Evolutionary conservation across 2,888 invertebrate species (phyloP), one percentile per base, ranked within the genome.

Genomic region (Pollenia angustigena): DNA sequence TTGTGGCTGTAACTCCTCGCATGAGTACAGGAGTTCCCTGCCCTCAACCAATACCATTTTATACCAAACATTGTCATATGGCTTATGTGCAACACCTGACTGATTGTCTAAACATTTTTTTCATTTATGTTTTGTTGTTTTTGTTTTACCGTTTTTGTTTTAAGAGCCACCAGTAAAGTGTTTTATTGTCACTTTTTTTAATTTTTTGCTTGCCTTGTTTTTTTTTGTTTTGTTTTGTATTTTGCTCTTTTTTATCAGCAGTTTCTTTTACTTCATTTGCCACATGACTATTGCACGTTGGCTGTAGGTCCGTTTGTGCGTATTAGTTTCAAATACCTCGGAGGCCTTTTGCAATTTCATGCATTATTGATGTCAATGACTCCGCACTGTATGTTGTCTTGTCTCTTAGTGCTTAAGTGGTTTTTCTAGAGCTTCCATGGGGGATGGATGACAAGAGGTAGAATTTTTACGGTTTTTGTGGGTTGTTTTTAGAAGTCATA

Each of bases 271-370:
- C 50, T 58, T 46, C 14, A 68, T 32, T 74, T 78, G 62, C 72
- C 48, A 62, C 14, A 56, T 48, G 42, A 60, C 44, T 76, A 18
- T 68, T 40, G n/a, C 23, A 40, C 14, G 69, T 62, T 80, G 71
- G 54, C 16, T 64, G 56, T 75, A 16, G 11, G 76, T 75, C 68
- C 72, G 71, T 72, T 84, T 75, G 56, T 71, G 78, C 80, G 79
- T 79, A 80, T 80, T 80, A 76, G 62, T 83, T 83, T 80, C 80
- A 83, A 64, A 86, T 86, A 80, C 83, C 86, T 83, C 60, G 40
- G 86, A 86, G 86, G 86, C 86, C 82, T 87, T 83, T 86, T 85
- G 86, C 89, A 89, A 89, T 88, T 89, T 88, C 82, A 88, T 88
- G 87, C 88, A 86, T 88, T 88, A 88, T 87, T 88, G 87, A 88